Base-by-base conservation (phyloP, 2,797 vertebrate species). In the Schizopygopsis pylzovi region DNA sequence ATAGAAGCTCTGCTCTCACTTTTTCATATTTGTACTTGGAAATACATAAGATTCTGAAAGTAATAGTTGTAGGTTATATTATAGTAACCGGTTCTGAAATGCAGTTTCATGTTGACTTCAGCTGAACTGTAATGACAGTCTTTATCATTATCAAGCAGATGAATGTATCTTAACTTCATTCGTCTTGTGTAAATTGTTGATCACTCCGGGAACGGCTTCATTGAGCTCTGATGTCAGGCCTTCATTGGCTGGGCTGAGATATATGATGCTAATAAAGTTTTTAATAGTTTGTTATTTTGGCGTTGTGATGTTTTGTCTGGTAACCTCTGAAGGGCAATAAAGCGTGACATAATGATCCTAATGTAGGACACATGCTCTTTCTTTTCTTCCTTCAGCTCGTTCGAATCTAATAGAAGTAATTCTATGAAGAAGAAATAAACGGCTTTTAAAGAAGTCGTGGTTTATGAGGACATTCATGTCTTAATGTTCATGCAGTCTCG, bases 101-200 rank as follows among this genome's bases (percentile, higher is more conserved):
- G 49, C n/a, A n/a, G 15, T 52, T 59, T 33, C 25, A 8, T 45
- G 22, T 33, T 33, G 15, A 16, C 54, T 49, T 54, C 79, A 49
- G 28, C 70, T 33, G 56, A 75, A 37, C 39, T 47, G 56, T 78
- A 82, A 83, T 87, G 39, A 85, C 91, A 88, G 90, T 87, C 52
- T 85, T 75, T 89, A 83, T 91, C 90, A 92, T 76, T 89, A 82
- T 90, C 90, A 92, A 92, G 89, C 84, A 92, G 93, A 93, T 93
- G 70, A 25, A n/a, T 76, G 79, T 82, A 85, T 90, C 88, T 80
- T 85, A 77, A 89, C 89, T 90, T 72, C 49, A 84, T 90, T 73
- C 79, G 82, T 89, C 87, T 90, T 90, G 85, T 92, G 91, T 91
- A 92, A 88, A 91, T 84, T 90, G 85, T 70, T 87, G 82, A 79